Base-by-base conservation (phyloP, 2,888 invertebrate genomes). In the Clitarchus hookeri region DNA sequence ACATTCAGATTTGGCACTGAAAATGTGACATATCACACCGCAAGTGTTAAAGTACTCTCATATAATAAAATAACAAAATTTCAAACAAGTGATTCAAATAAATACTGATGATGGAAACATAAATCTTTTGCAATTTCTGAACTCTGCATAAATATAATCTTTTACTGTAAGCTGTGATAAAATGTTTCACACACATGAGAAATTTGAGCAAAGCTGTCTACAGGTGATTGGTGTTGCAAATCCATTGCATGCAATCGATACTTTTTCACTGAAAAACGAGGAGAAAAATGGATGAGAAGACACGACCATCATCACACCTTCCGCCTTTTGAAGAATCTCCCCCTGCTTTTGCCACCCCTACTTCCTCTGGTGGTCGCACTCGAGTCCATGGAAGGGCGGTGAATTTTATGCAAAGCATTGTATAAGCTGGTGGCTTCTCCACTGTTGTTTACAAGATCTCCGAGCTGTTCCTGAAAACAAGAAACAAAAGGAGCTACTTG, bases 361-460 rank as follows among this genome's bases (percentile, higher is more conserved):
- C 27, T 84, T 54, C 13, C 80, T 77, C 77, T 77, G n/a, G 48
- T 27, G 53, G 44, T 77, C 16, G 25, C 36, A 0, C 44, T 48
- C 44, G 79, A 27, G 25, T 82, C 84, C 19, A 36, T 12, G 80
- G 90, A 90, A 0, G 94, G 93, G 89, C 93, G 92, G 86, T 94
- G 93, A 89, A 94, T 93, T 36, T 94, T 93, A 90, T 97, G 97
- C 80, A 97, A 90, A 88, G 95, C 95, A 85, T 94, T 94, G 91
- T 95, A 94, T 25, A 97, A 91, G 86, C 94, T 92, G 89, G 94
- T 94, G 0, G 95, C 95, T 91, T 96, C 95, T 87, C 91, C 92
- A 89, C 94, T 93, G 90, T 96, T 97, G 88, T 95, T 96, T 86
- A 98, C 90, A 83, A 98, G 92, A 88, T 94, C 93, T 80, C 92